Base-by-base conservation (phyloP, 2,797 vertebrate species). In the Fundulus diaphanus region DNA sequence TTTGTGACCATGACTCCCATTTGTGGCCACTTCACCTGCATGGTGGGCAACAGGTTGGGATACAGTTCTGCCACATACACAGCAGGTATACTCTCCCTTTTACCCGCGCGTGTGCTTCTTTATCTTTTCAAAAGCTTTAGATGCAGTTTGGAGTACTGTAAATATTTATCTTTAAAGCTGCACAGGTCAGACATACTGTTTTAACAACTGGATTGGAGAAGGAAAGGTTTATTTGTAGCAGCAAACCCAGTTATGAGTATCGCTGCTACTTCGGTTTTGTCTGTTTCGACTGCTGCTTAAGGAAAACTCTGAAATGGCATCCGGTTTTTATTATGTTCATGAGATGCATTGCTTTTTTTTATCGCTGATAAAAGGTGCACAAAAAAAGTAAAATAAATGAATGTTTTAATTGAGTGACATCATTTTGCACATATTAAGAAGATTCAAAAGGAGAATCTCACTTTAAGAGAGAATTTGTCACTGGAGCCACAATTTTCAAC, bases 11-110 rank as follows among this genome's bases (percentile, higher is more conserved):
- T 70, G 83, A 68, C 31, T 0, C 87, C 89, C 0, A 49, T 94
- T 22, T 96, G 95, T 27, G 95, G 95, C 49, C 92, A 92, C 83
- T 96, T 95, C 89, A 96, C 94, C 86, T 96, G 95, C 84, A 67
- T 88, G 46, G 94, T 96, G 63, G 91, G 90, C 77, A 96, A 96
- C 89, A 88, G 88, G 70, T 87, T 94, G 82, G 92, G 95, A 71
- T 65, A 93, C 91, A 93, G 91, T 35, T 89, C 95, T 0, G 94
- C 88, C 76, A 92, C 93, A 35, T 96, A 94, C 88, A 89, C 82
- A 0, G 92, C 94, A 85, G 93, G 95, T 94, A 63, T 63, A n/a
- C 15, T 48, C 4, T 48, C 12, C 15, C 46, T 48, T 20, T 2
- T 37, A 9, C 16, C 33, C 1, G 0, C 18, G 35, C 8, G 22